These are phyloP conservation scores for Dunckerocampus dactyliophorus DNA, from an alignment of 2,113 vertebrate genomes.

Conservation along the genomic window DNA sequence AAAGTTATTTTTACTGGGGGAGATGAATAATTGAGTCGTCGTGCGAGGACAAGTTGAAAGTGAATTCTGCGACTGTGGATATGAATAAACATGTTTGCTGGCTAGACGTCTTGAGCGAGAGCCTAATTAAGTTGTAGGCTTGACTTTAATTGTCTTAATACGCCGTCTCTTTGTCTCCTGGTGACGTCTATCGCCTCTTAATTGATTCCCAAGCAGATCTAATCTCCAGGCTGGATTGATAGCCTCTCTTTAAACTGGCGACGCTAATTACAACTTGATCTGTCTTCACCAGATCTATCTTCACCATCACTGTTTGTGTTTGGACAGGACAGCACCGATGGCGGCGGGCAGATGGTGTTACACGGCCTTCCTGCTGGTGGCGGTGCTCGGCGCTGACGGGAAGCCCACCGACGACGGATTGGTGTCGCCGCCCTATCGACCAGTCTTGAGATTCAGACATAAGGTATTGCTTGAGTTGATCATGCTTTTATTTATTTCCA, in stretches of 20 bases:
- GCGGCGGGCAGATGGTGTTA: constrained; percentile 57
- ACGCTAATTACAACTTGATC: constrained; percentile 60
- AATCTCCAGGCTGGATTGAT: constrained; percentile 68
- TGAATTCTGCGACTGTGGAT: background rate
- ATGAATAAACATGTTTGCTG: constrained; percentile 2
- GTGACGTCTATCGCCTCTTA: constrained; percentile 57
- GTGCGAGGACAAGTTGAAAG: background rate
- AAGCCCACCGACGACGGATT: constrained; percentile 63
- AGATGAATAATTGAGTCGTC: constrained; percentile 43
- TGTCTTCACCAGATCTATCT: constrained; percentile 22
- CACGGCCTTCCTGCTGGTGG: constrained; percentile 55
- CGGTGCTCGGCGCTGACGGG: constrained; percentile 47
- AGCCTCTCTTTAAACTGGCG: constrained; percentile 58
- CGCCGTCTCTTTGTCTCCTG: constrained; percentile 60
- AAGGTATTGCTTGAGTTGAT: constrained; percentile 69
- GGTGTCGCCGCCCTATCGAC: constrained; percentile 63
- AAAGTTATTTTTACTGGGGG: constrained; percentile 33
- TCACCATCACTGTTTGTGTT: constrained; percentile 49
- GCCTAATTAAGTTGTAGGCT: constrained; percentile 59
- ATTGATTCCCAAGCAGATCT: constrained; percentile 70
- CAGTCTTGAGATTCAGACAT: constrained; percentile 75
- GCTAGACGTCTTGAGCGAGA: background rate
- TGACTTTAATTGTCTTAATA: constrained; percentile 60
- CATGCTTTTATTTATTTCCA: no score
- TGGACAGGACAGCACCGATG: constrained; percentile 71